A percentile compares a stretch with the other conserved stretches of the same genome.
These are phyloP conservation scores for Tipula unca DNA, from an alignment of 2,888 invertebrate species.

Conservation along the genomic window DNA sequence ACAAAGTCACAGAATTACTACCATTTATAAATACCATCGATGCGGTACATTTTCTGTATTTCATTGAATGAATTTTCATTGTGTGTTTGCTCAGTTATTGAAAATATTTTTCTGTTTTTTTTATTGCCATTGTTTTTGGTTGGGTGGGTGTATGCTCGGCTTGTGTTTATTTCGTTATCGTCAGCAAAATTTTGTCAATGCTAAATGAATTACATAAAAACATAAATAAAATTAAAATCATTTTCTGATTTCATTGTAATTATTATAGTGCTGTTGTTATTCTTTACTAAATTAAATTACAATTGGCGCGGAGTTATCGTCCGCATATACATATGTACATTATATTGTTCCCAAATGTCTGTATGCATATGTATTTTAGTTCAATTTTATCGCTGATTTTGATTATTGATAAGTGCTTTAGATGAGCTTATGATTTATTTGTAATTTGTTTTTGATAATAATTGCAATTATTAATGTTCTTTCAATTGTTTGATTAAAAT, in stretches of 20 bases:
- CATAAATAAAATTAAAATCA: neutral
- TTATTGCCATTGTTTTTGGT: neutral
- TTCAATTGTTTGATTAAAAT: no score
- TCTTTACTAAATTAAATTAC: no score
- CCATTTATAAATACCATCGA: neutral
- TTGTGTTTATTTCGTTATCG: neutral
- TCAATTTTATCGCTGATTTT: neutral
- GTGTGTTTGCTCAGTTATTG: neutral
- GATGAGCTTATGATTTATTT: neutral
- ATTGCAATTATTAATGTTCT: no score
- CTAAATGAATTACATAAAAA: neutral
- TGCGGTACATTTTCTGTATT: neutral
- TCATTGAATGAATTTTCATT: neutral
- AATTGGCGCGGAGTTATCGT: neutral
- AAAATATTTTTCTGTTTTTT: neutral
- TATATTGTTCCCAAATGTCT: neutral
- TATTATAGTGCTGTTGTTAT: neutral
- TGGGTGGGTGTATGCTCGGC: neutral
- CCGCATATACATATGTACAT: neutral
- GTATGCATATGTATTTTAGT: neutral
- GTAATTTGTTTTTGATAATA: neutral
- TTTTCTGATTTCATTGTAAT: neutral
- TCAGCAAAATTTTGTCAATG: neutral
- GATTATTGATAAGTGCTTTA: no score
- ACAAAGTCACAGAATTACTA: neutral